A percentile compares a stretch with the other conserved stretches of the same genome.
phyloP scores from a whole-genome alignment of 2,113 vertebrate species.

The Tylochromis polylepis region DNA sequence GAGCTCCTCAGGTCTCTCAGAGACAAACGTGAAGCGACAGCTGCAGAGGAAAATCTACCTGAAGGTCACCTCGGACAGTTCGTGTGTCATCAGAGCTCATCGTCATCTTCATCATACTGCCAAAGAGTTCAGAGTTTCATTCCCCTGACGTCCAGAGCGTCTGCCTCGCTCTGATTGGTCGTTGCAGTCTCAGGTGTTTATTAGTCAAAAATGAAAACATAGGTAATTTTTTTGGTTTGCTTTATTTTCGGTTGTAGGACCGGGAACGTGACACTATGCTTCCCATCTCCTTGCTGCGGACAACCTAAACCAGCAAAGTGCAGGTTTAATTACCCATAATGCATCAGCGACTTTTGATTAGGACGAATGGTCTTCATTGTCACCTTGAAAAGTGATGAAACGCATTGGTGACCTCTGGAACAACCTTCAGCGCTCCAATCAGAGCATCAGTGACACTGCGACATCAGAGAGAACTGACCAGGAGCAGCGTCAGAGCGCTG shows the following conservation, averaged over 20 bases:
- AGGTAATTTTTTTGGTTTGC: not conserved
- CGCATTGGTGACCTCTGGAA: not conserved
- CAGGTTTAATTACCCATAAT: not conserved
- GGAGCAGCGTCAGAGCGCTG: not conserved
- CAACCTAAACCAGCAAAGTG: not conserved
- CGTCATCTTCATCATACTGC: not conserved
- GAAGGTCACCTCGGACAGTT: not conserved
- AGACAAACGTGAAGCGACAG: not conserved
- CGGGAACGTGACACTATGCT: not conserved
- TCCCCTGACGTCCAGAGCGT: not conserved
- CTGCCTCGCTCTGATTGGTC: not conserved
- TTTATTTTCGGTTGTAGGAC: not conserved
- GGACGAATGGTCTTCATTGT: not conserved
- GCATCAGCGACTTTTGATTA: not conserved
- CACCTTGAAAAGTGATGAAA: not conserved
- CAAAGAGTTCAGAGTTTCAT: not conserved
- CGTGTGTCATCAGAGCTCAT: not conserved
- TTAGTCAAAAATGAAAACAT: not conserved
- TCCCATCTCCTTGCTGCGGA: not conserved
- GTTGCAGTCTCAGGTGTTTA: not conserved
- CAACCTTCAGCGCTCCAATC: not conserved
- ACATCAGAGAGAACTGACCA: not conserved
- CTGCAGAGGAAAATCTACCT: not conserved
- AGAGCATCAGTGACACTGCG: not conserved
- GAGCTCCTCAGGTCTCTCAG: not conserved